phyloP scores from a whole-genome alignment of 1,140 invertebrate genomes.

The Drosophila grimshawi region DNA sequence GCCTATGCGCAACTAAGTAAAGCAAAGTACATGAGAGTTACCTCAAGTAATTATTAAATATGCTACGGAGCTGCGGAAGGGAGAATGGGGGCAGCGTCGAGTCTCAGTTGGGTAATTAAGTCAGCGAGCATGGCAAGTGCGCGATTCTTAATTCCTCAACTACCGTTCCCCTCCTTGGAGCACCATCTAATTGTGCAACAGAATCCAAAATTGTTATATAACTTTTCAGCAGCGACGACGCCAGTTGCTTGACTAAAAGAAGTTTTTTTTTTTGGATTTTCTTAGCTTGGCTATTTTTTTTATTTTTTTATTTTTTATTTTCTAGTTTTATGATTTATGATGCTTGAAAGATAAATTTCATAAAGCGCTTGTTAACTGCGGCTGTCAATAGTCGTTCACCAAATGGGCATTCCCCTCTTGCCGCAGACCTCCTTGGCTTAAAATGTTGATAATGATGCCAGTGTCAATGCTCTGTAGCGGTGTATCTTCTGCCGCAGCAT shows the following conservation, averaged over 20 bases:
- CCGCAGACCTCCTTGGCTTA: not conserved
- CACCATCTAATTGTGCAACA: conserved; percentile 13
- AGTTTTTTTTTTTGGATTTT: not conserved
- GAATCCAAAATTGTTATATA: conserved; percentile 54
- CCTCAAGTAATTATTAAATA: conserved; percentile 59
- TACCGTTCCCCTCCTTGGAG: not conserved
- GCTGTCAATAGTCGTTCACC: conserved; percentile 72
- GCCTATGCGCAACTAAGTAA: conserved; percentile 34
- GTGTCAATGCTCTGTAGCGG: conserved; percentile 79
- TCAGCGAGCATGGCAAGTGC: conserved; percentile 74
- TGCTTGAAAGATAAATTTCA: conserved; percentile 80
- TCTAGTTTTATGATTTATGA: conserved; percentile 71
- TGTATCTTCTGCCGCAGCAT: conserved; percentile 41
- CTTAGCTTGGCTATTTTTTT: not conserved
- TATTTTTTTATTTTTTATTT: conserved; percentile 18
- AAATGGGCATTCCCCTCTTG: not conserved
- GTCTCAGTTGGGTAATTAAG: conserved; percentile 53
- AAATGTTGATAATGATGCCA: conserved; percentile 56
- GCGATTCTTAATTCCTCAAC: conserved; percentile 12
- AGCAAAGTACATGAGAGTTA: conserved; percentile 7
- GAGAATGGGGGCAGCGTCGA: not conserved
- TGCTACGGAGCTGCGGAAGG: conserved; percentile 1
- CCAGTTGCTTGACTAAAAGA: not conserved
- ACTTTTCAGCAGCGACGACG: conserved; percentile 26
- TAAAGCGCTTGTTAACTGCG: conserved; percentile 70